Evolutionary conservation across 2,888 invertebrate genomes (phyloP), one percentile per base, ranked within the genome.

Genomic region (Ochlodes sylvanus): DNA sequence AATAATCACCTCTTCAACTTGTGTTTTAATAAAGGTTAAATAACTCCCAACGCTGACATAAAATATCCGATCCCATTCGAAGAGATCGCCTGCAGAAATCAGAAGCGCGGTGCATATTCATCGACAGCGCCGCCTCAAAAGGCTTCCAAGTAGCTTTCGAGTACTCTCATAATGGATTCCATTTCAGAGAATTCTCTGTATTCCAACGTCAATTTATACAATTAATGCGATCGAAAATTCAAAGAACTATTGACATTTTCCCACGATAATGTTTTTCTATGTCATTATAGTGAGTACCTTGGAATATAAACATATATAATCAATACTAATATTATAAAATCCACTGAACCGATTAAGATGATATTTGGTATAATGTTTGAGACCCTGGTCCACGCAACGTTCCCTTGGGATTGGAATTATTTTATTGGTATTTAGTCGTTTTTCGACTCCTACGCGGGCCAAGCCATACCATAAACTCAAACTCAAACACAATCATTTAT

Each of bases 171-270:
- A 63, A 63, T 63, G 63, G 63, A 63, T 42, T 63, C 42, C 54
- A 42, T 63, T 63, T 54, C 63, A 63, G 52, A 62, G 62, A 54
- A 54, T 63, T 21, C 63, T 42, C 58, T 57, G 21, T 47, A 50
- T 62, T 62, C 32, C 62, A 62, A 52, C 52, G 19, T 50, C 21
- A 52, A 52, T 62, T 52, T 52, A 62, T 62, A 62, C 62, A 62
- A 41, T 62, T 62, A 60, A 60, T 19, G 34, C 34, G 38, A 62
- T 62, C 15, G 52, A 52, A 47, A 38, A 52, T 52, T 38, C 62
- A 14, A 41, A 52, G 52, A 62, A 62, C 21, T 15, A 34, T 34
- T 34, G 34, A 17, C 47, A 61, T 50, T 50, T 15, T 50, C n/a
- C 44, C 50, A 50, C n/a, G 50, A 19, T 50, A 19, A 50, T 19